Evolutionary conservation across 64 coral and sea anemone species (phyloP).

Genomic region (Anthopleura sola): DNA sequence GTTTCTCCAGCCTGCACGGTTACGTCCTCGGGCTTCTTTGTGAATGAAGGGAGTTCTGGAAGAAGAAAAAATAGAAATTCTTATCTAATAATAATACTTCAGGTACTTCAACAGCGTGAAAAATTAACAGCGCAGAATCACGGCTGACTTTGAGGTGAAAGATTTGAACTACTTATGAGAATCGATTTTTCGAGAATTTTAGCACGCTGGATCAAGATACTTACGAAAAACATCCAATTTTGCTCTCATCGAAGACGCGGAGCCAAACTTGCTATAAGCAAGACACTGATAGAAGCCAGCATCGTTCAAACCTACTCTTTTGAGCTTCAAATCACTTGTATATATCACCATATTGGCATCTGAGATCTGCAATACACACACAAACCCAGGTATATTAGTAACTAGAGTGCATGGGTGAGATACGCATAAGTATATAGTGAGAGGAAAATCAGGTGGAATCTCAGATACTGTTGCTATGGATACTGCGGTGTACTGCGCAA

Average conservation of each 20-base stretch:
- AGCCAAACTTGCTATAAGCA: slow-evolving; percentile 34
- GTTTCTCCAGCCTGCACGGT: slow-evolving; percentile 43
- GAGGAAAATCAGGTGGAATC: too few relatives aligned
- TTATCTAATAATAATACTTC: too few relatives aligned
- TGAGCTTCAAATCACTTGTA: slow-evolving; percentile 47
- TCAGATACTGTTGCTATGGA: too few relatives aligned
- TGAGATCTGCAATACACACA: slow-evolving; percentile 29
- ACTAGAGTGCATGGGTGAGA: too few relatives aligned
- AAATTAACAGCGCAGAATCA: too few relatives aligned
- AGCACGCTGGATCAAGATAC: neutral
- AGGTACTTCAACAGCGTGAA: too few relatives aligned
- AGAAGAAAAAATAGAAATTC: slow-evolving; percentile 2
- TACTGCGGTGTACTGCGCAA: too few relatives aligned
- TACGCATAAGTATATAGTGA: too few relatives aligned
- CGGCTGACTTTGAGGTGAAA: too few relatives aligned
- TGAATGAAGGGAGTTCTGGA: slow-evolving; percentile 49
- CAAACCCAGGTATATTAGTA: too few relatives aligned
- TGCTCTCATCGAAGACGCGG: slow-evolving; percentile 46
- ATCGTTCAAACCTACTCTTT: slow-evolving; percentile 36
- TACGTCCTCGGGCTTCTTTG: slow-evolving; percentile 16
- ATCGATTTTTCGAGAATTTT: too few relatives aligned
- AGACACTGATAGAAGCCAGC: slow-evolving; percentile 75
- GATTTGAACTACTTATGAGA: too few relatives aligned
- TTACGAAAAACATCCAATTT: slow-evolving; percentile 60
- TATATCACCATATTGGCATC: slow-evolving; percentile 30